phyloP scores from a whole-genome alignment of 2,888 invertebrate genomes.

The Ennomos quercinarius region DNA sequence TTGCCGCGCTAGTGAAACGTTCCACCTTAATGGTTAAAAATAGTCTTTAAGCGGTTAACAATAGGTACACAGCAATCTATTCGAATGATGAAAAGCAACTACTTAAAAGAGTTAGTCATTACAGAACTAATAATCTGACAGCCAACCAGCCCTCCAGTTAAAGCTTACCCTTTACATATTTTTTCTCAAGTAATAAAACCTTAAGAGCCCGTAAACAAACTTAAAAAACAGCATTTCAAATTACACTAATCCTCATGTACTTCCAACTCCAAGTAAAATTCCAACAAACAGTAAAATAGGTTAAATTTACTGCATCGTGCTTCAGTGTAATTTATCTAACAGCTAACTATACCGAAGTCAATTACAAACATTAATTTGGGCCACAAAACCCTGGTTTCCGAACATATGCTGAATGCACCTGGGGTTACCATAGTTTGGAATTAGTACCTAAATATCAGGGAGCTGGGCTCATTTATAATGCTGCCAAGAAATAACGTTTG shows the following conservation, averaged over 20 bases:
- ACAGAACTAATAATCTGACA: too few species aligned
- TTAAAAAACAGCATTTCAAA: constrained; percentile 13
- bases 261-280: constrained; percentile 4
- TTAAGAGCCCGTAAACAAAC: constrained; percentile 4
- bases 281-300: constrained; percentile 20
- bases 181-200: constrained; percentile 3
- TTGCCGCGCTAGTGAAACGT: too few species aligned
- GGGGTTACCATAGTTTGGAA: constrained; percentile 15
- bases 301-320: constrained; percentile 40
- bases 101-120: too few species aligned
- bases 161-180: background rate
- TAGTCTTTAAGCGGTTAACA: too few species aligned
- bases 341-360: constrained; percentile 46
- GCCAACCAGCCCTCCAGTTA: too few species aligned
- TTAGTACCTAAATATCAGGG: background rate
- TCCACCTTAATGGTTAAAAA: too few species aligned
- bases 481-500: too few species aligned
- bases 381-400: constrained; percentile 38
- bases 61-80: too few species aligned
- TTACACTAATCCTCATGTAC: background rate
- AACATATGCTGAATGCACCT: constrained; percentile 15
- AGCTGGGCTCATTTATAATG: background rate
- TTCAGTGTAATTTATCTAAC: constrained; percentile 47
- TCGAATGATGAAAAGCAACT: too few species aligned
- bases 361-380: constrained; percentile 55